These are phyloP conservation scores for Brienomyrus brachyistius DNA, from an alignment of 2,113 vertebrate genomes.

Conservation along the genomic window DNA sequence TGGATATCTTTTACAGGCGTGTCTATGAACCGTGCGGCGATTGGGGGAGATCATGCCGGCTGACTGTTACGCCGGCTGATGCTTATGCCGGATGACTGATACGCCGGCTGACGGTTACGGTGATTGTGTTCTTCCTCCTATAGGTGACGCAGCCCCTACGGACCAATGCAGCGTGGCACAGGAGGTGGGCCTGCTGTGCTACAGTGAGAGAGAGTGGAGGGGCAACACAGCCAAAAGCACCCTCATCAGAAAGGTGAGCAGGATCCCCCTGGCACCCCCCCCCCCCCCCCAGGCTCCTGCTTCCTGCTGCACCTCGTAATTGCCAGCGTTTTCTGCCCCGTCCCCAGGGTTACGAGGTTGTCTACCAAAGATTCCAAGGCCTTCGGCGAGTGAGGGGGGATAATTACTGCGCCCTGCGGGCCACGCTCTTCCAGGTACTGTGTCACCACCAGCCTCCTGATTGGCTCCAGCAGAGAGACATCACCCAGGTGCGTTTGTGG, in stretches of 20 bases:
- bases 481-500: slow-evolving; percentile 49
- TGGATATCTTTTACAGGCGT: background rate
- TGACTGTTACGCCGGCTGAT: background rate
- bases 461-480: slow-evolving; percentile 60
- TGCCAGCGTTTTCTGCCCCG: background rate
- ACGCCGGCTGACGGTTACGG: background rate
- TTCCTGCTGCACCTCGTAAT: too few species aligned
- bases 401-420: slow-evolving; percentile 78
- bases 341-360: slow-evolving; percentile 67
- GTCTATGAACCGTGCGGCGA: background rate
- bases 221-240: slow-evolving; percentile 40
- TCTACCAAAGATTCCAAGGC: slow-evolving; percentile 60
- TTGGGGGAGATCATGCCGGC: background rate
- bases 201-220: slow-evolving; percentile 43
- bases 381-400: slow-evolving; percentile 73
- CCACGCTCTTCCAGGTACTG: slow-evolving; percentile 74
- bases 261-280: background rate
- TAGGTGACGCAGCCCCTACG: background rate
- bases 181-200: slow-evolving; percentile 25
- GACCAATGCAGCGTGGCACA: slow-evolving; percentile 28
- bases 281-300: background rate
- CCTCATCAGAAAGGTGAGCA: slow-evolving; percentile 39
- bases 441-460: slow-evolving; percentile 49
- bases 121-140: background rate
- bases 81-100: background rate